Evolutionary conservation across 2,888 invertebrate species (phyloP), one percentile per base, ranked within the genome.

Genomic region (Meteorus colon): DNA sequence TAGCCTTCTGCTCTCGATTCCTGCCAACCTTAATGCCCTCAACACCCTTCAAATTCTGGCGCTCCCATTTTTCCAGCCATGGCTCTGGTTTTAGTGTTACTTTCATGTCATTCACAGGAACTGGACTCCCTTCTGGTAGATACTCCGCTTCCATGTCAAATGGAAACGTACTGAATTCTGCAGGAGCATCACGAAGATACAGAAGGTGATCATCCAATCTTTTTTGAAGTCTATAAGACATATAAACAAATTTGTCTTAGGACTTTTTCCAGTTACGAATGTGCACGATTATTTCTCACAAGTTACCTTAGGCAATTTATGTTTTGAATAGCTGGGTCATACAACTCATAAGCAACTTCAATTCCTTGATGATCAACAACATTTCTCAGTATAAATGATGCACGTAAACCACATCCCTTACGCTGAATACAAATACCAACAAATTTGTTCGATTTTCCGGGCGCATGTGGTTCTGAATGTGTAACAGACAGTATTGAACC

Each of bases 341-440:
- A 99, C 86, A 99, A 90, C 78, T 98, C 95, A 90, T 96, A 98
- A 81, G 92, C 70, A 16, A 92, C 91, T 90, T 94, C 94, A 63
- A 94, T 87, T 68, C 95, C 97, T 88, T 97, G 95, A 85, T 96
- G 94, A 87, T 99, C 98, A 65, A 99, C 93, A 48, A 97, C 94
- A 91, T 99, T 99, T 84, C 99, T 92, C 24, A 99, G 91, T 27
- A 94, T 95, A 86, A 99, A 98, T 74, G 92, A 92, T 5, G 98
- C 95, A 79, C 95, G 91, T 12, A 99, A 91, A 0, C 98, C 99
- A 86, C 93, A 92, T 2, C 95, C 95, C 82, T 92, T 93, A 72
- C 97, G 91, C 82, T 96, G 92, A 82, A 98, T 98, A 86, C 99
- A 99, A 84, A 99, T 97, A 3, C 99, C 98, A 55, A 98, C 94